Conservation (phyloP, 1,140 invertebrate genomes). For the Lucilia sericata region DNA sequence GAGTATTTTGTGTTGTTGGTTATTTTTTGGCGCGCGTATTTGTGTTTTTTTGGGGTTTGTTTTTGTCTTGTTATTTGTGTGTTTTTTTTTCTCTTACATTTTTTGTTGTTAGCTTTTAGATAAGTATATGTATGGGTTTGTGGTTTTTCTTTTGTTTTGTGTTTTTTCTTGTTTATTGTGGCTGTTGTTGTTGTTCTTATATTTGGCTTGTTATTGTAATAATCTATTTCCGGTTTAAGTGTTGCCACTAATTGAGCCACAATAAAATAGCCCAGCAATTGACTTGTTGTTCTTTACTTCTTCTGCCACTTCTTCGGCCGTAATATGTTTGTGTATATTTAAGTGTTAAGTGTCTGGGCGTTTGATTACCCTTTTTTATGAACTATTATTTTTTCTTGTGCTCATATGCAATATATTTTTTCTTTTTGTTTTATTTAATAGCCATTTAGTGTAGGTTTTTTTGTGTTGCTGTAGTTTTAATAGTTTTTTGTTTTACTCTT, state of each 20-base stretch:
- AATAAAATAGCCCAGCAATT: background rate
- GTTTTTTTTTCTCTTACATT: conserved; percentile 34
- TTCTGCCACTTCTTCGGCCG: background rate
- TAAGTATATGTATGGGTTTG: background rate
- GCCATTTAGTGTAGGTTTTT: background rate
- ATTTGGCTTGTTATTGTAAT: conserved; percentile 14
- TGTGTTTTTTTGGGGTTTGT: conserved; percentile 12
- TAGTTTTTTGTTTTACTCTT: background rate
- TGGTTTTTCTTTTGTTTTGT: background rate
- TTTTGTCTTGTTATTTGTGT: conserved; percentile 39
- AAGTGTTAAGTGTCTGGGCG: conserved; percentile 19
- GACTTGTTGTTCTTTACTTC: conserved; percentile 22
- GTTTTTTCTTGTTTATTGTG: background rate
- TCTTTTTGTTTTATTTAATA: background rate
- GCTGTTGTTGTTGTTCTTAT: conserved; percentile 22
- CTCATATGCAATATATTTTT: background rate
- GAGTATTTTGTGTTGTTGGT: conserved; percentile 22
- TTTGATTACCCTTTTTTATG: background rate
- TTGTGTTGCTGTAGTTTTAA: background rate
- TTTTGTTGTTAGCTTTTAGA: background rate
- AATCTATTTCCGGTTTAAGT: conserved; percentile 44
- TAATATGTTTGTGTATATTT: background rate
- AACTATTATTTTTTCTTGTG: background rate
- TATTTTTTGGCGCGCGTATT: conserved; percentile 46
- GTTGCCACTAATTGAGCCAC: conserved; percentile 44